Base-by-base conservation (phyloP, 2,113 vertebrate genomes). In the Amazona guildingii region DNA sequence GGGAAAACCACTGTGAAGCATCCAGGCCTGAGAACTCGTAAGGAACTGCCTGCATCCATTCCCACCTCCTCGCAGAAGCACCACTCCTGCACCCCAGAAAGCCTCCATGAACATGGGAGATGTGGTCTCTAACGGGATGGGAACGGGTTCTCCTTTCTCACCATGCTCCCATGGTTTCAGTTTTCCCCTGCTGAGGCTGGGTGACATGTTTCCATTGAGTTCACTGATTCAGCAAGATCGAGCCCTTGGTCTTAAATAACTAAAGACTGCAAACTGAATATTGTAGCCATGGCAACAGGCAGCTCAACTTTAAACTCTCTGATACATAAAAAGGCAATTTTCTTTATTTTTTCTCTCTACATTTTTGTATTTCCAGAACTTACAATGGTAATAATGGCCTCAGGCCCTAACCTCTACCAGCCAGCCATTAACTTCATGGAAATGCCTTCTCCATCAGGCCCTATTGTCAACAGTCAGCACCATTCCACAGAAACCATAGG, bases 311-410 rank as follows among this genome's bases (percentile, higher is more conserved):
- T 95, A 97, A 95, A 95, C 92, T 92, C 95, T 96, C 92, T 77
- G 86, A 83, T 95, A 97, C 76, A 97, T 87, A 96, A 97, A 97
- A 97, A 96, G 93, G 87, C 97, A 97, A 97, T 97, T 97, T 97
- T 88, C 92, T 95, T 94, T 96, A 91, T 95, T 93, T 91, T 91
- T 95, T 92, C 88, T 84, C 84, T 54, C 88, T 90, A 87, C 95
- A 96, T 97, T 97, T 97, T 97, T 96, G 33, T 97, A 97, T 96
- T 97, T 96, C 87, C 91, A 94, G 96, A 95, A 94, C 86, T 96
- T 91, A 95, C 96, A 97, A 97, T 95, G 91, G 96, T 94, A 95
- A 94, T 96, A 97, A 95, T 96, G 95, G 95, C 96, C 94, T 91
- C 91, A 79, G 97, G 93, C 92, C 92, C 89, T 88, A 76, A 49